Evolutionary conservation across 2,888 invertebrate species (phyloP), one percentile per base, ranked within the genome.

Genomic region (Sabellastarte sp.): DNA sequence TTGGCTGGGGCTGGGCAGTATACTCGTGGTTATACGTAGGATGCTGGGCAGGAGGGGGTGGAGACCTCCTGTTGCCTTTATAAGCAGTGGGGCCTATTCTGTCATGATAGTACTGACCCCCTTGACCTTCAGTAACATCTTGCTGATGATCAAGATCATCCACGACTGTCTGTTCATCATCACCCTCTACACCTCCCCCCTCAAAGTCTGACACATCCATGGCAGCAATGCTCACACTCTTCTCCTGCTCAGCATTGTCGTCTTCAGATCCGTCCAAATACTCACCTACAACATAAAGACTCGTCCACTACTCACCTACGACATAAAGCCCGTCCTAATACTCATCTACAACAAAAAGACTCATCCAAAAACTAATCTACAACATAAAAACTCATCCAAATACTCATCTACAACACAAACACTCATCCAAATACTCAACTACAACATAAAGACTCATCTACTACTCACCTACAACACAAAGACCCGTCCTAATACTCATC

Each of bases 201-300:
- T 78, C 80, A 28, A 80, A 75, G 67, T 81, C 80, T 0, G 80
- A 80, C 5, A 81, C 80, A 63, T 81, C 80, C 81, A 81, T 81
- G 24, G 76, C 80, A n/a, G 78, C 80, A 0, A 76, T 79, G 74
- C 79, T 80, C n/a, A 80, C 77, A 31, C 63, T 61, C 24, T 74
- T 76, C 31, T 78, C 77, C 29, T 76, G 74, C 5, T 70, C 68
- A 24, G 60, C 64, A 31, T 63, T 33, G 60, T 60, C 61, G 5
- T 55, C 57, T 26, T 56, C 61, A 2, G 24, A 33, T 31, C 10
- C 29, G 15, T 52, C 31, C 5, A 60, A n/a, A 30, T 29, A 60
- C 31, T 57, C n/a, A 57, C 57, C 57, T 57, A n/a, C n/a, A n/a
- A n/a, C n/a, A n/a, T n/a, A n/a, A n/a, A n/a, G n/a, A n/a, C n/a